Evolutionary conservation across 1,140 invertebrate genomes (phyloP), one percentile per base, ranked within the genome.

Genomic region (Temnothorax nylanderi): DNA sequence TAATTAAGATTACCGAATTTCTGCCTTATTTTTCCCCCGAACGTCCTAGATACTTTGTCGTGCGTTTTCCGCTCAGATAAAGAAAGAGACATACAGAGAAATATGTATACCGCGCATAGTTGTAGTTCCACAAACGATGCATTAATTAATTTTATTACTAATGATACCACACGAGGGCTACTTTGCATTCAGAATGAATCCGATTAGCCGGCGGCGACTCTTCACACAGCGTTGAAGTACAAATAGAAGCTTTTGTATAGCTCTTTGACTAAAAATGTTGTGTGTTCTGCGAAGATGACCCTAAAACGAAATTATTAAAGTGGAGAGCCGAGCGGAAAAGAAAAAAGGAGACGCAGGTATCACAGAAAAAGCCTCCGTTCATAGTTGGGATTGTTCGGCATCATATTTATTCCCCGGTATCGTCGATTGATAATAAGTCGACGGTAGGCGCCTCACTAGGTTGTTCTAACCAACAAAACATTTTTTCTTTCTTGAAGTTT

Each of bases 311-410:
- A 1, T 11, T 89, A 37, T 80, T 62, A 10, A 75, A 93, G 0
- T 85, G 92, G n/a, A 81, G 90, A 51, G 96, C 95, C 89, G 97
- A 96, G 89, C 93, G 96, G 10, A 97, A 97, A 91, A 96, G 97
- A 91, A 96, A 95, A 69, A 96, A 96, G 94, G 96, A 95, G 86
- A 95, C 95, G 18, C 93, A 93, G 85, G 78, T 91, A 16, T 92
- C 95, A 93, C 96, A 96, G 77, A 96, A 96, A 92, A 96, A 96
- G 91, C 76, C 76, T 7, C 80, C 91, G 0, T 96, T 95, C 76
- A 92, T 94, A 89, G 94, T 94, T 4, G 94, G 95, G 0, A 67
- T 94, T 13, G 92, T 94, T 0, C 94, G 92, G 71, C 94, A 95
- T 77, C 91, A 91, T 65, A 41, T 90, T 44, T 94, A 92, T 85